Conservation (phyloP, 1,140 invertebrate species). For the Drosophila watanabei region DNA sequence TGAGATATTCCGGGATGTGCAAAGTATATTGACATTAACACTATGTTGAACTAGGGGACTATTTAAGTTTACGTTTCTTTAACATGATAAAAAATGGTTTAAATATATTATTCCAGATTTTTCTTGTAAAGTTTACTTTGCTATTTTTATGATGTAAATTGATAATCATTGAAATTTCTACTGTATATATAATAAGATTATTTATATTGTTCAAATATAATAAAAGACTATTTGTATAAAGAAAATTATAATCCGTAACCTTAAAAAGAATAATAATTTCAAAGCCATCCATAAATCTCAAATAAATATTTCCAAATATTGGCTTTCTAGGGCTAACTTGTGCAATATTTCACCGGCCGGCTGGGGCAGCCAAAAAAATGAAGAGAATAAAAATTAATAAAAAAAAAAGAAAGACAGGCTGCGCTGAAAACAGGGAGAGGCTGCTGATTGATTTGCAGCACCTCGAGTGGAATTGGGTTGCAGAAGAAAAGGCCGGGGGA, state of each 20-base stretch:
- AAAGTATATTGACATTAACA: slow-evolving; percentile 6
- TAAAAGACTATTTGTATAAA: neutral
- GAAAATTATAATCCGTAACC: neutral
- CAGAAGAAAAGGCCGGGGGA: slow-evolving; percentile 6
- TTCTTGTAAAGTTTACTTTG: neutral
- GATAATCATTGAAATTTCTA: neutral
- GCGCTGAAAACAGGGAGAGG: slow-evolving; percentile 7
- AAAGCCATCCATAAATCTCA: neutral
- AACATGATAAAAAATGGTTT: too few relatives aligned
- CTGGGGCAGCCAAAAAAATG: neutral
- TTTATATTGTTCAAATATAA: too few relatives aligned
- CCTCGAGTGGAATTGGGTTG: slow-evolving; percentile 53
- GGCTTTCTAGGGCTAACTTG: slow-evolving; percentile 59
- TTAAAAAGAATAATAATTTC: too few relatives aligned
- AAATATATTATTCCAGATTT: too few relatives aligned
- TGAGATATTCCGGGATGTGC: slow-evolving; percentile 12
- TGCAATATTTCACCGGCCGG: slow-evolving; percentile 37
- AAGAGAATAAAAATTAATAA: neutral
- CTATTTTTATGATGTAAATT: neutral
- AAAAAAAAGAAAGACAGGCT: neutral
- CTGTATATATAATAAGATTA: too few relatives aligned
- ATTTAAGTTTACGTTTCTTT: too few relatives aligned
- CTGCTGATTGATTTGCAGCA: slow-evolving; percentile 69
- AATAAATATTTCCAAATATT: neutral
- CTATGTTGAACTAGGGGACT: neutral